phyloP scores from a whole-genome alignment of 92 coral and sea anemone genomes.

The Plumapathes pennacea region DNA sequence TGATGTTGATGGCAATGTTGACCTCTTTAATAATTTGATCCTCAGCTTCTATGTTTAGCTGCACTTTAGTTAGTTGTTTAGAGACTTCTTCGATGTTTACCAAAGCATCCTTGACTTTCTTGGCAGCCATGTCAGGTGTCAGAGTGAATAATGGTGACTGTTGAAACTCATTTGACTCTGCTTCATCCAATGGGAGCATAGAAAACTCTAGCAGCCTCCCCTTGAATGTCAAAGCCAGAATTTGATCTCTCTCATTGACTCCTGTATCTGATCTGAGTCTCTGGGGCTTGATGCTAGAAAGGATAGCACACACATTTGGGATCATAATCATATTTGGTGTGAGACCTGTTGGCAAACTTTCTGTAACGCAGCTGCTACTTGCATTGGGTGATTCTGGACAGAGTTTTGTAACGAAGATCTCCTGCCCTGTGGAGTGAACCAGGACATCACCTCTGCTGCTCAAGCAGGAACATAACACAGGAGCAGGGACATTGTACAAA shows the following conservation, averaged over 20 bases:
- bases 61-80: slow-evolving; percentile 13
- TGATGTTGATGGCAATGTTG: slow-evolving; percentile 33
- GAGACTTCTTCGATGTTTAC: slow-evolving; percentile 13
- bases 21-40: slow-evolving; percentile 44
- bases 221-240: slow-evolving; percentile 16
- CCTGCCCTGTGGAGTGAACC: slow-evolving; percentile 58
- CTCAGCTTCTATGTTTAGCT: slow-evolving; percentile 13
- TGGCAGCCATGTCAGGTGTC: slow-evolving; percentile 44
- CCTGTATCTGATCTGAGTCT: slow-evolving; percentile 1
- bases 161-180: too few relatives aligned
- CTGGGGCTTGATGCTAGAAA: neutral
- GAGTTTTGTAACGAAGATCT: slow-evolving; percentile 38
- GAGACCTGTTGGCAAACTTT: neutral
- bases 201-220: slow-evolving; percentile 37
- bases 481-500: slow-evolving; percentile 41
- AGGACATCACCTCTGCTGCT: slow-evolving; percentile 10
- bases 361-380: neutral
- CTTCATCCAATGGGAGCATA: slow-evolving; percentile 13
- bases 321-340: slow-evolving; percentile 11
- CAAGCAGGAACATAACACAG: slow-evolving; percentile 50
- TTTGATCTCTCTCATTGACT: slow-evolving; percentile 3
- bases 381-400: too few relatives aligned
- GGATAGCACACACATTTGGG: slow-evolving; percentile 30
- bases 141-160: slow-evolving; percentile 1
- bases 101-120: slow-evolving; percentile 39